phyloP scores from a whole-genome alignment of 2,888 invertebrate genomes.

The Rhagium mordax region DNA sequence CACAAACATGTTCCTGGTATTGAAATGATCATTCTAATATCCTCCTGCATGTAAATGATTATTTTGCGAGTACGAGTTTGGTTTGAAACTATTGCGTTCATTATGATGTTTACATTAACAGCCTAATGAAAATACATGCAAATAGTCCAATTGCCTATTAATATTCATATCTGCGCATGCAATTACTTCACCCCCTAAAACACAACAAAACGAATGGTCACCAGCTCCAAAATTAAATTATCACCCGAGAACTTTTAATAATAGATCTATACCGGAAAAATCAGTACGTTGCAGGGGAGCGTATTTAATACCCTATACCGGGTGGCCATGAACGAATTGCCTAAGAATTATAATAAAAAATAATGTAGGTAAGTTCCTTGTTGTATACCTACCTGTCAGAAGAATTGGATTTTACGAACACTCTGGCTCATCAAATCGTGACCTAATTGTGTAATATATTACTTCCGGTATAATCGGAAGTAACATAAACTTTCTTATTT shows the following conservation, averaged over 20 bases:
- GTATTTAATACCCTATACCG: too few species aligned
- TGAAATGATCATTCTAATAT: not conserved
- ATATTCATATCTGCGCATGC: constrained; percentile 30
- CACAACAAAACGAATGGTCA: constrained; percentile 17
- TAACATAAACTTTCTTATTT: too few species aligned
- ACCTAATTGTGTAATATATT: too few species aligned
- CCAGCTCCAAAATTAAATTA: not conserved
- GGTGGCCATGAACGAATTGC: too few species aligned
- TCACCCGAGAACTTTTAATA: not conserved
- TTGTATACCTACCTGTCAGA: too few species aligned
- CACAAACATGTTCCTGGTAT: not conserved
- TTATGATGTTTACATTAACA: constrained; percentile 49
- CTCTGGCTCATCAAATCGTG: too few species aligned
- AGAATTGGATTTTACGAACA: too few species aligned
- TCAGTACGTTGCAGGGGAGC: too few species aligned
- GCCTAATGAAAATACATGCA: constrained; percentile 49
- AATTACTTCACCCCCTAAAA: constrained; percentile 23
- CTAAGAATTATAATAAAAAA: too few species aligned
- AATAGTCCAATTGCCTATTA: constrained; percentile 47
- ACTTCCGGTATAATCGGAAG: too few species aligned
- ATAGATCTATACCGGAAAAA: not conserved
- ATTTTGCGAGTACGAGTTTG: constrained; percentile 5
- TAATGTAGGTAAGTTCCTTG: too few species aligned
- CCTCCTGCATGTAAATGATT: not conserved
- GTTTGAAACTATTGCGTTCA: constrained; percentile 42